phyloP scores from a whole-genome alignment of 1,140 invertebrate species.

The Hestina assimilis region DNA sequence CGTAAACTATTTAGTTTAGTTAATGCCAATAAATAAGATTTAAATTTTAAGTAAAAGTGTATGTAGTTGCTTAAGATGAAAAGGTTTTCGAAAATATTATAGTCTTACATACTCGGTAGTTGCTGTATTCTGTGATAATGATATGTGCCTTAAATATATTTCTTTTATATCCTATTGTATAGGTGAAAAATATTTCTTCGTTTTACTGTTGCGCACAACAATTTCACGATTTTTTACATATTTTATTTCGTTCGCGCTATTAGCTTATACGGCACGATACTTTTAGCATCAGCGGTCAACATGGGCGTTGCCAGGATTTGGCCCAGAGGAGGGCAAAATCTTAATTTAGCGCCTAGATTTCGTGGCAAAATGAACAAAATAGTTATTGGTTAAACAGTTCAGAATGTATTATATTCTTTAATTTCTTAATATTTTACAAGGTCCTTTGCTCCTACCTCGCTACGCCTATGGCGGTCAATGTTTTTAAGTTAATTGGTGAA shows the following conservation, averaged over 20 bases:
- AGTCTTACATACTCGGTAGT: slow-evolving; percentile 25
- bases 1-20: neutral
- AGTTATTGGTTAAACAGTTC: too few species aligned
- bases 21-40: neutral
- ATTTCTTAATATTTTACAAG: slow-evolving; percentile 3
- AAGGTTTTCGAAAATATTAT: slow-evolving; percentile 6
- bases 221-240: neutral
- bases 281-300: too few species aligned
- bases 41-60: neutral
- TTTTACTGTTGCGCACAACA: neutral
- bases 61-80: slow-evolving; percentile 3
- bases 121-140: slow-evolving; percentile 62
- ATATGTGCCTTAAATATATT: slow-evolving; percentile 54
- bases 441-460: too few species aligned
- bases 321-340: too few species aligned
- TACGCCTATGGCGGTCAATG: too few species aligned
- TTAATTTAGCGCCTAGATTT: too few species aligned
- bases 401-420: neutral
- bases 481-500: too few species aligned
- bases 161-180: slow-evolving; percentile 11
- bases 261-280: too few species aligned
- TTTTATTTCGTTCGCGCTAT: neutral
- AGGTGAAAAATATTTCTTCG: neutral
- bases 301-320: too few species aligned
- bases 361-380: too few species aligned